Evolutionary conservation across 2,797 vertebrate genomes (phyloP).

Genomic region (Microcaecilia unicolor): DNA sequence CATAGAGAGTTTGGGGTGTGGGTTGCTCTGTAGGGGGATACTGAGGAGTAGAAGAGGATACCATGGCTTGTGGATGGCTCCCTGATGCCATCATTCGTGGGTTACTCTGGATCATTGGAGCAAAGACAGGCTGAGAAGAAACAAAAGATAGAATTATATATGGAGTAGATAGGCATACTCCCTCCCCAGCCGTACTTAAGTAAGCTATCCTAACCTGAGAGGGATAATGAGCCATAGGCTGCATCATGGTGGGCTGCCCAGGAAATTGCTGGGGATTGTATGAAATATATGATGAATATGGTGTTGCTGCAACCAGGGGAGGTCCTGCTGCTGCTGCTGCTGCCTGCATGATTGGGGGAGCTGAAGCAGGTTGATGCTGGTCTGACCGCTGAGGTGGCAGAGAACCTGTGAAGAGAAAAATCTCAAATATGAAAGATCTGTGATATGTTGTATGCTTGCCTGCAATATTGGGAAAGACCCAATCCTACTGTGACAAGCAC

Average conservation of each 20-base stretch:
- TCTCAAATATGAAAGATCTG: no score
- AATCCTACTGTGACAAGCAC: neutral
- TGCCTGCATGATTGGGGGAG: conserved; percentile 72
- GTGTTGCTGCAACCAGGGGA: conserved; percentile 76
- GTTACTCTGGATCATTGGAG: conserved; percentile 77
- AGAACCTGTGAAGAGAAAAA: no score
- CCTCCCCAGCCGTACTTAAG: no score
- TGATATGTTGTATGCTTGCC: no score
- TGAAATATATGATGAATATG: conserved; percentile 78
- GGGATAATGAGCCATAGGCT: conserved; percentile 77
- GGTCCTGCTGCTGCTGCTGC: conserved; percentile 71
- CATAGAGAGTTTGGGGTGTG: conserved; percentile 81
- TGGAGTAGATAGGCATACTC: neutral
- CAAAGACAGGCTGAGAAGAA: conserved; percentile 66
- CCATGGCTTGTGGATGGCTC: conserved; percentile 73
- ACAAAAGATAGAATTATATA: neutral
- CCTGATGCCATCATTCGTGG: conserved; percentile 76
- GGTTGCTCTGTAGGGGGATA: conserved; percentile 73
- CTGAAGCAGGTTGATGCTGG: conserved; percentile 63
- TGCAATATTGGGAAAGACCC: no score
- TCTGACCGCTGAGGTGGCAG: conserved; percentile 69
- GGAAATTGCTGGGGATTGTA: conserved; percentile 66
- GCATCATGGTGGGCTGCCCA: conserved; percentile 69
- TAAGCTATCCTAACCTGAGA: conserved; percentile 68
- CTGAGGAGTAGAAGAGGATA: conserved; percentile 74